A percentile compares a stretch with the other conserved stretches of the same genome.
Conservation (phyloP, 2,888 invertebrate genomes). For the Drosophila testacea region DNA sequence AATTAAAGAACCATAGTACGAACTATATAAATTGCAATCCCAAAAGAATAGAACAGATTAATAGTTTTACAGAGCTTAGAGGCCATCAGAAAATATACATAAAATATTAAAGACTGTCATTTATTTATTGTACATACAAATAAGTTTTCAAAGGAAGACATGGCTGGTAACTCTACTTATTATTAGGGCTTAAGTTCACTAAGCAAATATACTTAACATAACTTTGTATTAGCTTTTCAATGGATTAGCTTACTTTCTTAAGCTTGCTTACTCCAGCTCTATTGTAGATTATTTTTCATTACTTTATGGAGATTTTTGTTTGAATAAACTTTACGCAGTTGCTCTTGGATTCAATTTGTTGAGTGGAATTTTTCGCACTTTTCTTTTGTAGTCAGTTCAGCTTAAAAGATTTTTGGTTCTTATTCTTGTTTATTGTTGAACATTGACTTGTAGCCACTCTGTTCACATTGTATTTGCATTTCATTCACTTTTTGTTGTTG, state of each 20-base stretch:
- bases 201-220: not conserved
- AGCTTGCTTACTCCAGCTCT: not conserved
- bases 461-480: not conserved
- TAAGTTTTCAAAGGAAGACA: no score
- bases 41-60: no score
- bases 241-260: not conserved
- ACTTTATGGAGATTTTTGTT: not conserved
- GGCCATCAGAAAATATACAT: no score
- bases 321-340: not conserved
- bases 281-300: conserved; percentile 3
- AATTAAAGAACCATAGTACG: no score
- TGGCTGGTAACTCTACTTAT: not conserved
- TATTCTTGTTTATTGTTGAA: conserved; percentile 1
- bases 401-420: not conserved
- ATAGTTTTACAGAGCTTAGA: no score
- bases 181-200: not conserved
- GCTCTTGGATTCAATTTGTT: conserved; percentile 2
- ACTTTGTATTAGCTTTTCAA: conserved; percentile 1
- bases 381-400: not conserved
- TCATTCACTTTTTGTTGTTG: conserved; percentile 2
- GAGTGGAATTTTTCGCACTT: conserved; percentile 5
- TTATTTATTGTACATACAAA: no score
- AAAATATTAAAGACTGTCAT: no score
- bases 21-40: no score
- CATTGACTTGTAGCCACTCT: conserved; percentile 2